Base-by-base conservation (phyloP, 2,113 vertebrate species). In the Myiozetetes cayanensis region DNA sequence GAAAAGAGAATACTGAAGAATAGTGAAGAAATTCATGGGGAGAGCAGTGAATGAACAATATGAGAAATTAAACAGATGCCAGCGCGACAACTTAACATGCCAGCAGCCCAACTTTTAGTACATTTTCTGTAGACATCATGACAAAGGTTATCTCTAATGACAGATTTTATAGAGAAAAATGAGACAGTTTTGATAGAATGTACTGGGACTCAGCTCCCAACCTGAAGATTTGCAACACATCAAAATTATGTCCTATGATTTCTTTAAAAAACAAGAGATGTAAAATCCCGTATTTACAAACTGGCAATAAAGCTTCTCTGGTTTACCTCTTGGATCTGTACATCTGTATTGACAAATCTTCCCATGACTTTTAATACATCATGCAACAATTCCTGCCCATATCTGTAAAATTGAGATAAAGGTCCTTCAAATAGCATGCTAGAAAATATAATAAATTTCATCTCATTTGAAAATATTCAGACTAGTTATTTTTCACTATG, bases 301-400 rank as follows among this genome's bases (percentile, higher is more conserved):
- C 21, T 20, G 9, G 8, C 10, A 68, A 47, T 41, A 75, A 39
- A 44, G 20, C 22, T 78, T 76, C n/a, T 46, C 24, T 70, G 47
- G 58, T 96, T 98, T 96, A 98, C 98, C 97, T 98, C 97, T 58
- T 76, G 93, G 33, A 98, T 91, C 75, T 98, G 97, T 53, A 80
- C 44, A n/a, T 98, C 97, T 80, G 98, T 97, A 65, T 46, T 96
- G 73, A 98, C 27, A 62, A 90, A 91, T 90, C 82, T 97, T 89
- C 93, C 97, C 61, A 98, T 94, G 53, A 63, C 4, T 47, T 85
- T 62, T 31, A 97, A 76, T 14, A 98, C 53, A 31, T 13, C 66
- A 14, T 84, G 18, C 39, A 97, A 24, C 73, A 97, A 76, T 7
- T 94, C 52, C 12, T 84, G n/a, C 30, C 97, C 96, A 56, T 90